Evolutionary conservation across 2,797 vertebrate genomes (phyloP).

Genomic region (Sandelia bainsii): DNA sequence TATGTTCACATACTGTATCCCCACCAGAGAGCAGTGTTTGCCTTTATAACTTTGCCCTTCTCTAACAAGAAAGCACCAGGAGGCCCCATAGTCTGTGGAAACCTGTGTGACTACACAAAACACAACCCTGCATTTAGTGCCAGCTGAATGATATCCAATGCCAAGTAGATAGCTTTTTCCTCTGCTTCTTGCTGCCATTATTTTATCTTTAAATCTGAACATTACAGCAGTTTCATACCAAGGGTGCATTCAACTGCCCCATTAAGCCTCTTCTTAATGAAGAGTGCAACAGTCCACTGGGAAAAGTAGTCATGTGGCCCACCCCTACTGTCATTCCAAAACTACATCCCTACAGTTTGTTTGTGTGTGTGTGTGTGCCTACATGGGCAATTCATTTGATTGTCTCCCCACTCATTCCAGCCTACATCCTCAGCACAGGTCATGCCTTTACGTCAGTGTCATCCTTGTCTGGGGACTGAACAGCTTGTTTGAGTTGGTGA

Average conservation of each 20-base stretch:
- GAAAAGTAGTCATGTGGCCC: slow-evolving; percentile 44
- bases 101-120: slow-evolving; percentile 19
- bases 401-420: slow-evolving; percentile 69
- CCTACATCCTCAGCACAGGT: slow-evolving; percentile 47
- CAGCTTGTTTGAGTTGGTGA: slow-evolving; percentile 49
- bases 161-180: slow-evolving; percentile 32
- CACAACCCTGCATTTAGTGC: slow-evolving; percentile 43
- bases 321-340: slow-evolving; percentile 76
- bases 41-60: slow-evolving; percentile 67
- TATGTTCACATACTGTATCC: slow-evolving; percentile 58
- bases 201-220: slow-evolving; percentile 26
- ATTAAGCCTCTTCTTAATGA: slow-evolving; percentile 23
- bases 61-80: slow-evolving; percentile 37
- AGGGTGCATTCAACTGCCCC: slow-evolving; percentile 12
- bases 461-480: slow-evolving; percentile 61
- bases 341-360: slow-evolving; percentile 38
- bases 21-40: slow-evolving; percentile 82
- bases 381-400: slow-evolving; percentile 32
- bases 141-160: slow-evolving; percentile 50
- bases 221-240: slow-evolving; percentile 30
- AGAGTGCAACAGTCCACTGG: slow-evolving; percentile 23
- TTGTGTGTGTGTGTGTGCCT: slow-evolving; percentile 13
- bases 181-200: slow-evolving; percentile 38
- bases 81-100: slow-evolving; percentile 34
- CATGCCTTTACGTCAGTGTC: slow-evolving; percentile 61